Base-by-base conservation (phyloP, 2,888 invertebrate genomes). In the Chironomus tentans region DNA sequence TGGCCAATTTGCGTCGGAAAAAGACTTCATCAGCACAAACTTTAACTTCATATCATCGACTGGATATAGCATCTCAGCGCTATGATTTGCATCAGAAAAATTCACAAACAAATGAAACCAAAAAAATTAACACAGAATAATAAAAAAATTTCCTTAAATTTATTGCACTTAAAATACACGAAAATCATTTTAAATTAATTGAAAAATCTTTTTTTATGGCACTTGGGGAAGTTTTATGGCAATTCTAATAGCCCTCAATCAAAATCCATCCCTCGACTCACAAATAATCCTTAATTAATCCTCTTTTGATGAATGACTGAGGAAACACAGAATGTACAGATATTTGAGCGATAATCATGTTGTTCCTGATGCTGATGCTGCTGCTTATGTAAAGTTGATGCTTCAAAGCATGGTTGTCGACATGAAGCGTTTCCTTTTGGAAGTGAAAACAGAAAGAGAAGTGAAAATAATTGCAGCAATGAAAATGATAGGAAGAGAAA, bases 1-100 rank as follows among this genome's bases (percentile, higher is more conserved):
- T 93, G 87, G 82, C 83, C 2, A 80, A 83, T 70, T 78, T 84
- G 22, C 80, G 79, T 48, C 81, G 81, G 61, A 79, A 79, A 1
- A 80, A 80, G 77, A 81, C 84, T 0, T 79, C 78, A 74, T 83
- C 83, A 0, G 65, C 80, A 0, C 83, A 84, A 78, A 82, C 83
- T 0, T 79, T 79, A 38, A 48, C 82, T 12, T 80, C 80, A 3
- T 84, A 80, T 76, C 80, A 82, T 4, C 77, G 78, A 12, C 79
- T 79, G 46, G 80, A 81, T 78, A 80, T 80, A 1, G 72, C 61
- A 10, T 22, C 18, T 1, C 24, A 72, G 12, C 56, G 38, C 6
- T 28, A 61, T 28, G 72, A 61, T 3, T 13, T 3, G 6, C 56
- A 15, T 56, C 56, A 72, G 61, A 61, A 72, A 38, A 13, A n/a